Base-by-base conservation (phyloP, 2,888 invertebrate genomes). In the Zaprionus bogoriensis region DNA sequence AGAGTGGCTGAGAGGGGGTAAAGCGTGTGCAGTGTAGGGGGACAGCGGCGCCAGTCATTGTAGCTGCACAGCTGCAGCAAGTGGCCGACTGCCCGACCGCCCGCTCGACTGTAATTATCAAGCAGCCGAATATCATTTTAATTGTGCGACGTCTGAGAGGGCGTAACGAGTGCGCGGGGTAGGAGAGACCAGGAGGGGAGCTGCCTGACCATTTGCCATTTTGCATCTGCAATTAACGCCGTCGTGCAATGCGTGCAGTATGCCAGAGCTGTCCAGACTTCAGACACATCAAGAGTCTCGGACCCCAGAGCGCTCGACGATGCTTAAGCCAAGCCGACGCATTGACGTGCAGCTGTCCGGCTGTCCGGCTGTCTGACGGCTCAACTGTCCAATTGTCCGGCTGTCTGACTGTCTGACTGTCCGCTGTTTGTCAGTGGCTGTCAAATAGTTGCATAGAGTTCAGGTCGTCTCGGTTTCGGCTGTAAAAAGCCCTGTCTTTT, bases 181-280 rank as follows among this genome's bases (percentile, higher is more conserved):
- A n/a, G 12, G 4, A 10, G 23, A 7, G 17, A 17, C 0, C 10
- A 6, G 25, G 3, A 2, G 50, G 27, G 46, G 41, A 50, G 20
- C 46, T 19, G 4, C 12, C 46, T 78, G 72, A 67, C 67, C 82
- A 74, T 77, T 77, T 77, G 71, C 77, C 78, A 75, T 77, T 81
- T 74, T 51, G 41, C 64, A 67, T 42, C 36, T 62, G 70, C 70
- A 79, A 73, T 75, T 78, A 70, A 67, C 67, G 48, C 61, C 47
- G 53, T n/a, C n/a, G n/a, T n/a, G 38, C 19, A 61, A 68, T 61
- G 64, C 61, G 74, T 66, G 45, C 44, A 64, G 59, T 50, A 59
- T 46, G 53, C 65, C 53, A 62, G 59, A 55, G 32, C 45, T 39
- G 67, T 38, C 50, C 46, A 38, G 45, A 14, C 32, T 6, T 30